Evolutionary conservation across 2,797 vertebrate genomes (phyloP), one percentile per base, ranked within the genome.

Genomic region (Bryconaethiops microstoma): DNA sequence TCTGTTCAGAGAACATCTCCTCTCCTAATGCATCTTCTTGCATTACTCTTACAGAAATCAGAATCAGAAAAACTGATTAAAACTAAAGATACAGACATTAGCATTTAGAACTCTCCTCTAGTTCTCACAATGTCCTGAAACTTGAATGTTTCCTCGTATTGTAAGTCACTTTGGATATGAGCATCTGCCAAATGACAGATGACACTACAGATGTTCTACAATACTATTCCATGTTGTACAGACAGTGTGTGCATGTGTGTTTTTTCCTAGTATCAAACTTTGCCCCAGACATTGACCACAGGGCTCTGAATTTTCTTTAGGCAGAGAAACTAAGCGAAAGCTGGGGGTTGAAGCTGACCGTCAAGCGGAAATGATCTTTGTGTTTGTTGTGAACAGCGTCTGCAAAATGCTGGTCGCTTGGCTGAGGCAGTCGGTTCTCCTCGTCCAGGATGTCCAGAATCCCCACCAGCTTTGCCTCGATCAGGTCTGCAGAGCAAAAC

Each of bases 391-490:
- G 98, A 84, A 99, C 92, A 1, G 91, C 92, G 52, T 95, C 91
- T 6, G 97, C 93, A 83, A 99, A 99, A 90, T 99, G 97, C 42
- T 97, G 98, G 90, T 99, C 98, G 0, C 96, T 99, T 79, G 97
- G 90, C 74, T 99, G 97, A 19, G 98, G 98, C 79, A 99, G 95
- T 52, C 98, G 96, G 87, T 97, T 99, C 92, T 99, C 98, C 91
- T 99, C 97, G 88, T 99, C 98, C 91, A 99, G 86, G 90, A 99
- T 99, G 89, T 99, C 98, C 90, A 99, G 90, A 78, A 99, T 86
- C 62, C 98, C 98, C 78, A 98, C 91, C 86, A 98, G 89, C 89
- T 96, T 99, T 72, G 95, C 95, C 92, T 99, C 98, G 86, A 99
- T 96, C 70, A 99, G 93, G 92, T 99, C 98, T 99, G 90, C 12